Base-by-base conservation (phyloP, 2,797 vertebrate species). In the Acestrorhynchus altus region DNA sequence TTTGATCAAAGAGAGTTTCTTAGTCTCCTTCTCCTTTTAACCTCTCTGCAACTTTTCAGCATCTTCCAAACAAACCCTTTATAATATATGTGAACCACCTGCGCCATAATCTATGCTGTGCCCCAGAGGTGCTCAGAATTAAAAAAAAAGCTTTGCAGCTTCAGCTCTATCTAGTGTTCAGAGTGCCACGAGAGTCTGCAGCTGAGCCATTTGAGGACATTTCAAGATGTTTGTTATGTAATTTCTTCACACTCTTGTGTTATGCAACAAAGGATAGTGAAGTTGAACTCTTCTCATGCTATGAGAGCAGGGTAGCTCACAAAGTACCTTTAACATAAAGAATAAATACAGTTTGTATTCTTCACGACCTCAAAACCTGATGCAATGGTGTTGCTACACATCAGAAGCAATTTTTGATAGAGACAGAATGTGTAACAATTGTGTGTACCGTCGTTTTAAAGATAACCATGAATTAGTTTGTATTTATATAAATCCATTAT, bases 1-100 rank as follows among this genome's bases (percentile, higher is more conserved):
- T 63, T 68, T 76, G 35, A 77, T 65, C 49, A 52, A 68, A 63
- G 46, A 26, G 28, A 54, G n/a, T 69, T 70, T 74, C 61, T 52
- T 61, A 51, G 35, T 70, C 51, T 18, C 9, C 28, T 54, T 28
- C 35, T 51, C 20, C 8, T 16, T 42, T 63, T 39, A 39, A 20
- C 59, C 39, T 52, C 24, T 10, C 18, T 44, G 11, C 22, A 24
- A 20, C 35, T 47, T 46, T 66, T 26, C 42, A 26, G 20, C 8
- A 22, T 24, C 10, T 66, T 28, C 0, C 64, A 26, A 44, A 46
- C 42, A 65, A 44, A 6, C 11, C 63, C 22, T 4, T n/a, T 5
- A 22, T n/a, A 26, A 24, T 24, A 44, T 8, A 22, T 24, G 13
- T 15, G 42, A 66, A 16, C 13, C 40, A 22, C 20, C 12, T 24